These are phyloP conservation scores for Leucoraja ocellata DNA, from an alignment of 2,797 vertebrate species.

Conservation along the genomic window DNA sequence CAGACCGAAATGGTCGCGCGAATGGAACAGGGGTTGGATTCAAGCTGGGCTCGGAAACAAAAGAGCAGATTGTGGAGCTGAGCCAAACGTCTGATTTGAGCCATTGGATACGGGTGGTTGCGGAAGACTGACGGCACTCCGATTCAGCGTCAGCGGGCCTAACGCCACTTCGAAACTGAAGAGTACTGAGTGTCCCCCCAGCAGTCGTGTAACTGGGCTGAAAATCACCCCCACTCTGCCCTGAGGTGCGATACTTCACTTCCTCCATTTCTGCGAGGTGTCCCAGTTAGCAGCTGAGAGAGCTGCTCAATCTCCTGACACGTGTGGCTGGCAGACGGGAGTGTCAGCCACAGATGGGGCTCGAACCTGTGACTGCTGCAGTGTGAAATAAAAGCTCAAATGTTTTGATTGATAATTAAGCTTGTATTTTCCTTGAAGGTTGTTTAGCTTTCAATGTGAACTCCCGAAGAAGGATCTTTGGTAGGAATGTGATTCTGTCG, in stretches of 20 bases:
- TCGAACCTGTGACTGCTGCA: constrained; percentile 33
- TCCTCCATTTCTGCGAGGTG: constrained; percentile 32
- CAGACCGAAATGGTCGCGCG: background rate
- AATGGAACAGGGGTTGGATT: background rate
- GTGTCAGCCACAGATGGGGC: constrained; percentile 35
- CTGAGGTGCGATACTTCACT: constrained; percentile 34
- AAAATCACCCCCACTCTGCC: constrained; percentile 23
- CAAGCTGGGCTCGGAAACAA: background rate
- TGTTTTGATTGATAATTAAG: constrained; percentile 36
- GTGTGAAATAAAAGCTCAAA: constrained; percentile 36
- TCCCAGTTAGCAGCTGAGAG: constrained; percentile 35
- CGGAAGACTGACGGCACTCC: background rate
- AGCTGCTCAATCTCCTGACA: constrained; percentile 28
- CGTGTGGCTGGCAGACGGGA: constrained; percentile 32
- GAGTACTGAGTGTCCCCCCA: background rate
- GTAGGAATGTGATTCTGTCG: background rate
- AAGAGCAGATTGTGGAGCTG: background rate
- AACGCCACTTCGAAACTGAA: background rate
- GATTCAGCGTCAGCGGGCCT: background rate
- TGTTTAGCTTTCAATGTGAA: background rate
- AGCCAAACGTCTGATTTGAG: background rate
- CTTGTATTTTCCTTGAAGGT: constrained; percentile 27
- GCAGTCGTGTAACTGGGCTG: constrained; percentile 27
- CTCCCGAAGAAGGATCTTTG: background rate
- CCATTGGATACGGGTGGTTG: background rate